A percentile compares a stretch with the other conserved stretches of the same genome.
phyloP scores from a whole-genome alignment of 1,140 invertebrate genomes.

The Apis florea region DNA sequence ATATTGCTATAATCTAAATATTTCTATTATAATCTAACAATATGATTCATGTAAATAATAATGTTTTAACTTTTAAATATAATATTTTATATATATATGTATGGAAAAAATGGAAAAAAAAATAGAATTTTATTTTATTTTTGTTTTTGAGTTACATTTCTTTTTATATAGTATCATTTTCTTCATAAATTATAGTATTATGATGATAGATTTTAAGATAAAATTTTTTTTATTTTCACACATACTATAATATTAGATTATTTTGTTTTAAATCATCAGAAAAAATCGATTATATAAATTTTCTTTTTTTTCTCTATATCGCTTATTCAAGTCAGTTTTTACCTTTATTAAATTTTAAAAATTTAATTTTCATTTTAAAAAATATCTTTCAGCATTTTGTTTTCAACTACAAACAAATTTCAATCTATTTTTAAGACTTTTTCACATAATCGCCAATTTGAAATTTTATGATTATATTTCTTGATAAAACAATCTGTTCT shows the following conservation, averaged over 20 bases:
- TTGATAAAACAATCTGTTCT: background rate
- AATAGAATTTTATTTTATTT: no score
- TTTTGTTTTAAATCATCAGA: background rate
- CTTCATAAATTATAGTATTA: no score
- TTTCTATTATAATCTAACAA: no score
- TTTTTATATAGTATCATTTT: no score
- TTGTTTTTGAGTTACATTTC: no score
- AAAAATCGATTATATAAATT: background rate
- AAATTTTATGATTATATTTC: conserved; percentile 6
- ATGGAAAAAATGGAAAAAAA: no score
- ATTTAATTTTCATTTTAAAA: background rate
- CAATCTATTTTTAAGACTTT: background rate
- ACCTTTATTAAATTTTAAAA: conserved; percentile 7
- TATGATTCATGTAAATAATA: background rate
- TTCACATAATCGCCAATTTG: background rate
- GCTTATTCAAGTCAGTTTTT: background rate
- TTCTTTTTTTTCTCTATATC: background rate
- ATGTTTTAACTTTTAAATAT: background rate
- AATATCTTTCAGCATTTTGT: background rate
- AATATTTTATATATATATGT: no score
- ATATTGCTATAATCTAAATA: no score
- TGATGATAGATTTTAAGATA: no score
- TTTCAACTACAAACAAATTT: background rate
- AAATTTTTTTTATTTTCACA: no score
- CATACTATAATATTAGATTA: background rate